phyloP scores from a whole-genome alignment of 1,140 invertebrate genomes.

The Thalassaphorura encarpata region DNA sequence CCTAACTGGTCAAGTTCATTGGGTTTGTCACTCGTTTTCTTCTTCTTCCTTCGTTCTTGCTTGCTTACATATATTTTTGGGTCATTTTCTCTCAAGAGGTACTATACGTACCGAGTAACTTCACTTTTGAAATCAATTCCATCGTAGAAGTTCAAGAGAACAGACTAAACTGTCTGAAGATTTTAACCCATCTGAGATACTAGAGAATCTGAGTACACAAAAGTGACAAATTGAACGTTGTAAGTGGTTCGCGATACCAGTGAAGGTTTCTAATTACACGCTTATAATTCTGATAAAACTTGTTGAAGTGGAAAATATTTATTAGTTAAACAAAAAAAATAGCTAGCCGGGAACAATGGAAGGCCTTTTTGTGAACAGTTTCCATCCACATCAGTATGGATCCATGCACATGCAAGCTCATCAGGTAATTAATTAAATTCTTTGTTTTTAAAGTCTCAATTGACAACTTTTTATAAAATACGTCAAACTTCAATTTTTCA shows the following conservation, averaged over 20 bases:
- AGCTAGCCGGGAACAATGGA: too few relatives aligned
- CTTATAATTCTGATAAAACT: too few relatives aligned
- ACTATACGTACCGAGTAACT: neutral
- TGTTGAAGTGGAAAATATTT: too few relatives aligned
- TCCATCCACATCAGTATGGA: conserved; percentile 29
- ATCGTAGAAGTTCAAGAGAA: neutral
- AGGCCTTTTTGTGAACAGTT: conserved; percentile 27
- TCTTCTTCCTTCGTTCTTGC: neutral
- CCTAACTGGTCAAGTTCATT: conserved; percentile 27
- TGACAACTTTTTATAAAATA: neutral
- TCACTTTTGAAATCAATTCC: neutral
- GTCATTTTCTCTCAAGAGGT: neutral
- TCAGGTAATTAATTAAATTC: conserved; percentile 21
- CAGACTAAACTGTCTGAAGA: neutral
- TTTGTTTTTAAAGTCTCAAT: conserved; percentile 6
- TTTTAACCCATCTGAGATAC: too few relatives aligned
- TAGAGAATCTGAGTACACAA: too few relatives aligned
- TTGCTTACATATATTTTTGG: neutral
- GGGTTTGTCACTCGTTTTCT: neutral
- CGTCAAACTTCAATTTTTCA: too few relatives aligned
- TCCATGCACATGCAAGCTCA: conserved; percentile 24
- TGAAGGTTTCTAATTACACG: too few relatives aligned
- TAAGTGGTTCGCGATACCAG: too few relatives aligned
- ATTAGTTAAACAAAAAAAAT: too few relatives aligned
- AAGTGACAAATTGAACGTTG: too few relatives aligned